These are phyloP conservation scores for Kryptolebias marmoratus DNA, from an alignment of 2,113 vertebrate genomes.

Conservation along the genomic window DNA sequence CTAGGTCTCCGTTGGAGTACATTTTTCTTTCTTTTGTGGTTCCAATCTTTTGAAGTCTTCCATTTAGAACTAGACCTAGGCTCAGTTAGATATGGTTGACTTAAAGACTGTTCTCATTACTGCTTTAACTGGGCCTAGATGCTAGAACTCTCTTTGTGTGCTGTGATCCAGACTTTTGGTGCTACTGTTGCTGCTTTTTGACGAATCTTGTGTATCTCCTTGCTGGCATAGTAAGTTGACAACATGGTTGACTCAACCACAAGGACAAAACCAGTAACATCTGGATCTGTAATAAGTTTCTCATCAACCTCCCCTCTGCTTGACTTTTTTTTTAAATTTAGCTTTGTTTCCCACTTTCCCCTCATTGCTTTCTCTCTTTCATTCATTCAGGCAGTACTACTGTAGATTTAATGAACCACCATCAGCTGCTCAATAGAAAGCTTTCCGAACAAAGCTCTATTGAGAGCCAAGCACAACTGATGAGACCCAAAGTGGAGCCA, in stretches of 20 bases:
- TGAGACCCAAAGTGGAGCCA: slow-evolving; percentile 55
- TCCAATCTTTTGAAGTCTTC: slow-evolving; percentile 34
- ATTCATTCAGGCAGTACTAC: slow-evolving; percentile 31
- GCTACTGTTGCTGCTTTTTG: slow-evolving; percentile 49
- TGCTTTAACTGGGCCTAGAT: slow-evolving; percentile 68
- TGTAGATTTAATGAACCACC: slow-evolving; percentile 56
- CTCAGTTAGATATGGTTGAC: slow-evolving; percentile 62
- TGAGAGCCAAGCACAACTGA: slow-evolving; percentile 48
- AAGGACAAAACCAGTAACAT: slow-evolving; percentile 5
- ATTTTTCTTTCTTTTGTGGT: slow-evolving; percentile 57
- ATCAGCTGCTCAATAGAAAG: slow-evolving; percentile 41
- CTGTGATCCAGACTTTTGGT: slow-evolving; percentile 46
- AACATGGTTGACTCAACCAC: slow-evolving; percentile 21
- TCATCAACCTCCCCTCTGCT: slow-evolving; percentile 20
- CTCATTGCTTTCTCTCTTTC: slow-evolving; percentile 11
- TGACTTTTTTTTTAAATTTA: not conserved
- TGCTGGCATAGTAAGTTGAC: slow-evolving; percentile 28
- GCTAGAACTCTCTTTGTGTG: slow-evolving; percentile 59
- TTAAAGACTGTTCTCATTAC: slow-evolving; percentile 35
- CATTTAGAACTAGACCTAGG: slow-evolving; percentile 61
- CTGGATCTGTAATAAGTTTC: slow-evolving; percentile 31
- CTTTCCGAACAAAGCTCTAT: slow-evolving; percentile 61
- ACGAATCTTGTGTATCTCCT: slow-evolving; percentile 26
- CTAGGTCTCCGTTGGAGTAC: slow-evolving; percentile 41
- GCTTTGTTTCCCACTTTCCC: not conserved